phyloP scores from a whole-genome alignment of 1,140 invertebrate species.

The Sarcophaga bullata region DNA sequence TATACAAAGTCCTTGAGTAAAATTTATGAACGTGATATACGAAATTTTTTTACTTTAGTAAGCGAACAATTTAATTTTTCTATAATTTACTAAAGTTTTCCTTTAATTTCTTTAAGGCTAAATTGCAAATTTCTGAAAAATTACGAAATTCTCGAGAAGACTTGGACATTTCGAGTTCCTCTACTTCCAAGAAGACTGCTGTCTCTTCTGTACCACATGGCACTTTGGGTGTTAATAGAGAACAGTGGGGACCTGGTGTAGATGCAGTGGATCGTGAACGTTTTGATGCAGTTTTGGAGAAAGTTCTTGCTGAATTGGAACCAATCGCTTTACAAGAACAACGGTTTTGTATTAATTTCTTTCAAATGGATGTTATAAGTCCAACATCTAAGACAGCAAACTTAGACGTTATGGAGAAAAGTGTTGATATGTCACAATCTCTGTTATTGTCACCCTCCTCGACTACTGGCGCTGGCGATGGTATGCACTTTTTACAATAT shows the following conservation, averaged over 20 bases:
- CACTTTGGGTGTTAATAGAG: constrained; percentile 60
- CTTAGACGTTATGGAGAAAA: constrained; percentile 64
- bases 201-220: constrained; percentile 60
- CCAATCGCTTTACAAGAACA: constrained; percentile 94
- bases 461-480: constrained; percentile 42
- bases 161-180: constrained; percentile 57
- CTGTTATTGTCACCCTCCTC: constrained; percentile 50
- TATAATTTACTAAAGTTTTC: neutral
- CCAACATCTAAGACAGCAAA: constrained; percentile 70
- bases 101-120: constrained; percentile 66
- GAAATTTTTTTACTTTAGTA: constrained; percentile 79
- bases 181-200: constrained; percentile 54
- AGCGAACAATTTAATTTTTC: neutral
- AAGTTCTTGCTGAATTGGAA: constrained; percentile 85
- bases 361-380: constrained; percentile 81
- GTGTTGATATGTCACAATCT: constrained; percentile 56
- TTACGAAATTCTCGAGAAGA: constrained; percentile 60
- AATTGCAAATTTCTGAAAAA: constrained; percentile 62
- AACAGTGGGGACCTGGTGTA: constrained; percentile 61
- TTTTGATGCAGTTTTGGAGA: constrained; percentile 66
- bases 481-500: neutral
- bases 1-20: constrained; percentile 83
- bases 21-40: constrained; percentile 86
- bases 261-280: constrained; percentile 61
- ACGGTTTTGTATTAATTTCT: constrained; percentile 94